A percentile compares a stretch with the other conserved stretches of the same genome.
phyloP scores from a whole-genome alignment of 2,888 invertebrate genomes.

The Drosophila peninsularis region DNA sequence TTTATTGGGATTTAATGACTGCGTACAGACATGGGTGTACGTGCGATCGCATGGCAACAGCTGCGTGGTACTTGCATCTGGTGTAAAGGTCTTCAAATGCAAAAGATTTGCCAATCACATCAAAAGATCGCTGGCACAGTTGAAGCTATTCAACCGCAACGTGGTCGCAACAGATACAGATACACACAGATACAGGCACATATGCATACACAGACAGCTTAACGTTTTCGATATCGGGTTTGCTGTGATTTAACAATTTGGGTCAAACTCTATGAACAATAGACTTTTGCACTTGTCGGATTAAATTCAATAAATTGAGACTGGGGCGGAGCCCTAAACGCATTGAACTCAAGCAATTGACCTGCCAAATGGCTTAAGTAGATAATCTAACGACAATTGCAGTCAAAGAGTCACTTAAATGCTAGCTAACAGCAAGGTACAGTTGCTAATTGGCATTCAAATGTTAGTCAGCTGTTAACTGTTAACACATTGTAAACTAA shows the following conservation, averaged over 20 bases:
- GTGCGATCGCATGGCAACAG: conserved; percentile 65
- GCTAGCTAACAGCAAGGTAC: conserved; percentile 23
- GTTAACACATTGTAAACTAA: not conserved
- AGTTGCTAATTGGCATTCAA: not conserved
- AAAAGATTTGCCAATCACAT: conserved; percentile 74
- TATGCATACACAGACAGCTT: conserved; percentile 23
- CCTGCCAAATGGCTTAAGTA: conserved; percentile 11
- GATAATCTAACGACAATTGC: conserved; percentile 43
- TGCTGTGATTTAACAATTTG: conserved; percentile 61
- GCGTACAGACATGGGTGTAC: conserved; percentile 12
- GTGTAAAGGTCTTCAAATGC: conserved; percentile 71
- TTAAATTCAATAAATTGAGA: conserved; percentile 47
- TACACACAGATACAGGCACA: conserved; percentile 28
- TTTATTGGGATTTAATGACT: conserved; percentile 57
- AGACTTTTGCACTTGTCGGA: conserved; percentile 59
- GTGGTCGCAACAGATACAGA: conserved; percentile 61
- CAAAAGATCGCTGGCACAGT: conserved; percentile 69
- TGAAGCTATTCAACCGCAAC: conserved; percentile 77
- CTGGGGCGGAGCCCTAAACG: conserved; percentile 45
- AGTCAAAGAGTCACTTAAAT: conserved; percentile 15
- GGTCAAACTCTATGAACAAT: conserved; percentile 68
- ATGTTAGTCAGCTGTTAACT: conserved; percentile 4
- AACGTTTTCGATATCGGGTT: conserved; percentile 41
- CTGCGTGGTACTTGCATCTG: conserved; percentile 53
- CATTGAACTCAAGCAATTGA: conserved; percentile 60